Base-by-base conservation (phyloP, 2,888 invertebrate species). In the Heliconius ismenius region DNA sequence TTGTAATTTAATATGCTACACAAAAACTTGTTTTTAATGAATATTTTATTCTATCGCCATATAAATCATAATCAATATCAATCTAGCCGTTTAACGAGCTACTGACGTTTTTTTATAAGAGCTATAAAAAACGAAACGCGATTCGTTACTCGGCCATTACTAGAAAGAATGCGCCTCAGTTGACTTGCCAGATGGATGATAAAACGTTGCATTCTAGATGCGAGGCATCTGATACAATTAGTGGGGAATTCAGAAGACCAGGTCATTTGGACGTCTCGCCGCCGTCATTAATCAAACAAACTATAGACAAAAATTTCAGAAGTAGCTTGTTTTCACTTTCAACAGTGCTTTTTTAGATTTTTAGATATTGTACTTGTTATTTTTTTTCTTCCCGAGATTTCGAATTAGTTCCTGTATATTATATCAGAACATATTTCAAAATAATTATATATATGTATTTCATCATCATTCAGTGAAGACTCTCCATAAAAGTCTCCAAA, bases 201-300 rank as follows among this genome's bases (percentile, higher is more conserved):
- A 79, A 75, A 81, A 81, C 86, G 87, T 87, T 86, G 84, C 81
- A 81, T 77, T 75, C 80, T 81, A 87, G 87, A 87, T 86, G 83
- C 83, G 87, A 88, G 88, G 87, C 87, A 89, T 86, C 87, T 83
- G 89, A 87, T 89, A 89, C 89, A 89, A 90, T 91, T 90, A 89
- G 84, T 87, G 82, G 84, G 86, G 90, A 88, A 91, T 90, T 87
- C 88, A 90, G 88, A 90, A 84, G 89, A 88, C 86, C 87, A 84
- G 88, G 89, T 89, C 88, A 90, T 83, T 86, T 85, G 84, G 87
- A 86, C 88, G 86, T 86, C 85, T 85, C 86, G 86, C 87, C 85
- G 85, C 86, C 86, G 86, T 90, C 89, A 87, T 90, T 90, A 89
- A 91, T 91, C 88, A 18, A 49, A 88, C 83, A 83, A 83, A 84